These are phyloP conservation scores for Gypaetus barbatus DNA, from an alignment of 2,797 vertebrate genomes.

Conservation along the genomic window DNA sequence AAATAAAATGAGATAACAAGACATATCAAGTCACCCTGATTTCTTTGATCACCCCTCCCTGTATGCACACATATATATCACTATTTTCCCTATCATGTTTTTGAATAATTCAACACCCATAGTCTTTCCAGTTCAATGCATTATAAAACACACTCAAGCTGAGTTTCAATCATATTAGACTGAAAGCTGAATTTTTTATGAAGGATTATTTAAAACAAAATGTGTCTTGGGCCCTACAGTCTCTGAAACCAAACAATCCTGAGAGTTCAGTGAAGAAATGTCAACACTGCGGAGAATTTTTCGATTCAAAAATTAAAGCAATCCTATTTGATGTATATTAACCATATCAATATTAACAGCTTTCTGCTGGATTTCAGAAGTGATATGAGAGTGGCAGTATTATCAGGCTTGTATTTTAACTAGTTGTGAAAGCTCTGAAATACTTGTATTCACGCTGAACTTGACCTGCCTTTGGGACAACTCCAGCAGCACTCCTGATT, in stretches of 20 bases:
- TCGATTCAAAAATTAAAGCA: conserved; percentile 74
- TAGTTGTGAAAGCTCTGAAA: conserved; percentile 51
- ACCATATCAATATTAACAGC: conserved; percentile 81
- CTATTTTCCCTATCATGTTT: conserved; percentile 68
- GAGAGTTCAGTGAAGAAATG: conserved; percentile 77
- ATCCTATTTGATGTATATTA: conserved; percentile 77
- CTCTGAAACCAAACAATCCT: conserved; percentile 79
- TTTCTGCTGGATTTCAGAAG: conserved; percentile 68
- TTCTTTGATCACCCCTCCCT: conserved; percentile 72
- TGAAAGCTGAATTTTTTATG: conserved; percentile 81
- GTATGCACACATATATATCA: conserved; percentile 66
- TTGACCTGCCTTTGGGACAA: conserved; percentile 53
- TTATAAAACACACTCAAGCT: conserved; percentile 80
- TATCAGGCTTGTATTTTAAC: conserved; percentile 68
- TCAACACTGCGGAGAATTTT: conserved; percentile 77
- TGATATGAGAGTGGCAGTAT: conserved; percentile 54
- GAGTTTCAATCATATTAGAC: conserved; percentile 82
- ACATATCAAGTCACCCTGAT: conserved; percentile 74
- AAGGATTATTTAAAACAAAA: conserved; percentile 85
- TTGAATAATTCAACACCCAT: conserved; percentile 81
- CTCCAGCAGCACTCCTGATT: not conserved
- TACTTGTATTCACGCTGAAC: conserved; percentile 52
- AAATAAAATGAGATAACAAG: conserved; percentile 83
- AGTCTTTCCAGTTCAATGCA: conserved; percentile 80
- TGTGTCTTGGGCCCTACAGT: conserved; percentile 71